phyloP scores from a whole-genome alignment of 1,140 invertebrate genomes.

The Gryon sp. region DNA sequence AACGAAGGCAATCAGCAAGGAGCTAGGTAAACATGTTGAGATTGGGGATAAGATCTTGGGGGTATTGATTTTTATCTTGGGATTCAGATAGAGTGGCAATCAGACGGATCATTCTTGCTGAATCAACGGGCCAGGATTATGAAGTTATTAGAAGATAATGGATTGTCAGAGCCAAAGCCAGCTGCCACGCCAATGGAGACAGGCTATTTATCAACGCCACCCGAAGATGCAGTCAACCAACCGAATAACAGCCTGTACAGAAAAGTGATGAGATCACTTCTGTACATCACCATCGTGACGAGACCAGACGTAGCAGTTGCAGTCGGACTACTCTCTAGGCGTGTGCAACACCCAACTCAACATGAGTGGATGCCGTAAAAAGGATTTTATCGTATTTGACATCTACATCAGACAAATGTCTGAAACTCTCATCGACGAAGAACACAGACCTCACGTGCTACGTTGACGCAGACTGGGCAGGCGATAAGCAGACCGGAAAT shows the following conservation, averaged over 20 bases:
- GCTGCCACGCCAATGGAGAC: slow-evolving; percentile 19
- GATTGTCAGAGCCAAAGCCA: neutral
- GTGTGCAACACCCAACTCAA: too few species aligned
- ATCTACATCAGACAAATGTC: neutral
- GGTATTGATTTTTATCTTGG: too few species aligned
- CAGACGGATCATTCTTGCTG: slow-evolving; percentile 8
- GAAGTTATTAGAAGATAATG: slow-evolving; percentile 14
- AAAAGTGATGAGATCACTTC: slow-evolving; percentile 6
- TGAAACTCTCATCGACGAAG: neutral
- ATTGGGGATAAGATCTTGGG: too few species aligned
- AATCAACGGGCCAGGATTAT: slow-evolving; percentile 1
- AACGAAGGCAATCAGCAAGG: too few species aligned
- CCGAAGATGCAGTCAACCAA: neutral
- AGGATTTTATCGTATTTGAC: too few species aligned
- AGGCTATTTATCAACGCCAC: neutral
- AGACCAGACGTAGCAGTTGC: too few species aligned
- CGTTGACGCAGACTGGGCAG: slow-evolving; percentile 18
- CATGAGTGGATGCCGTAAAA: too few species aligned
- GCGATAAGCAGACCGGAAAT: slow-evolving; percentile 9
- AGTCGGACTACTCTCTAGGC: too few species aligned
- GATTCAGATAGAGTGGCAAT: too few species aligned
- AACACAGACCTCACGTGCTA: neutral
- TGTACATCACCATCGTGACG: slow-evolving; percentile 28
- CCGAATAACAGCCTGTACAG: slow-evolving; percentile 8
- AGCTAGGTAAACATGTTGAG: too few species aligned